Evolutionary conservation across 2,113 vertebrate species (phyloP), one percentile per base, ranked within the genome.

Genomic region (Abramis brama): DNA sequence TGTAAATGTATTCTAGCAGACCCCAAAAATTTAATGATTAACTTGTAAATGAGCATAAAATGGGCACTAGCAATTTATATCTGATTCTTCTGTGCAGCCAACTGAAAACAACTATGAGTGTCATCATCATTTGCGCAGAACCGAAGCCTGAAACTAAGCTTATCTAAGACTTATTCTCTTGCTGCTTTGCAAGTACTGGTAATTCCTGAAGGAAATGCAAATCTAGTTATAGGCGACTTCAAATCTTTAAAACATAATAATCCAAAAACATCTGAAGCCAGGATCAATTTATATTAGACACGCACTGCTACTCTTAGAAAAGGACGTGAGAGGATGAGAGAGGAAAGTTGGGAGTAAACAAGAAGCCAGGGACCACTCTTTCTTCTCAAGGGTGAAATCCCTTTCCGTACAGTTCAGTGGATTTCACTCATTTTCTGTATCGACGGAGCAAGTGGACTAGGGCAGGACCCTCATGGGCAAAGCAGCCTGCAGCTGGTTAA

Each of bases 381-480:
- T 88, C 84, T 89, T 89, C 70, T 90, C 90, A 89, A 87, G 91
- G 91, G 89, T 88, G 90, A 92, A 93, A 92, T 92, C 57, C 91
- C 86, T 90, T 92, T 92, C 55, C 80, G 77, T 84, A 87, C 88
- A 90, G 88, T 89, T 93, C 90, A 92, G 85, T 85, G 74, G 83
- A 70, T 92, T 91, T 91, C 84, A 92, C 88, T 93, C 52, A 36
- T 90, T 89, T 90, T 91, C 87, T 90, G 91, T 90, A 91, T 92
- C 87, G 87, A 91, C n/a, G 33, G 43, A 85, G 86, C 87, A 88
- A 81, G 79, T 89, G 87, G 82, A 79, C 78, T 87, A 74, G 75
- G 85, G 73, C 87, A 76, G 59, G 75, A 73, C 79, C 82, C 83
- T 87, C 89, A 88, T 85, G 80, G 82, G 60, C 87, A 82, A 43